Evolutionary conservation across 2,888 invertebrate species (phyloP).

Genomic region (Acronicta alni): DNA sequence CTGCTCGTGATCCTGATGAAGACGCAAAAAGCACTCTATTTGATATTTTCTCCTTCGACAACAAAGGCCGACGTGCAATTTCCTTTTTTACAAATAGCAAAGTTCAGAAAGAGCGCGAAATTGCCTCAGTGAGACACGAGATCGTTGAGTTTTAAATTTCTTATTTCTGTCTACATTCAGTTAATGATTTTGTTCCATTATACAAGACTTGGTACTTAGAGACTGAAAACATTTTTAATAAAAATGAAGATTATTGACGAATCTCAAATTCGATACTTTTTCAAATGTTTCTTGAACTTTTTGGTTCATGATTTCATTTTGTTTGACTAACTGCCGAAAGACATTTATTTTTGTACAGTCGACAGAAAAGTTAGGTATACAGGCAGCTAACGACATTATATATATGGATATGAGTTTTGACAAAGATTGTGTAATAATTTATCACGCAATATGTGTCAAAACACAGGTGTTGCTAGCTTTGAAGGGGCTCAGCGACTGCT

Average conservation of each 20-base stretch:
- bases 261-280: conserved; percentile 18
- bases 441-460: too few species aligned
- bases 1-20: conserved; percentile 57
- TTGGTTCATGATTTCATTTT: conserved; percentile 18
- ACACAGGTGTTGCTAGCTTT: too few species aligned
- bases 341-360: conserved; percentile 9
- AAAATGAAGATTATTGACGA: conserved; percentile 11
- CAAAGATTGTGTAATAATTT: too few species aligned
- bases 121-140: conserved; percentile 43
- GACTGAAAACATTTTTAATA: conserved; percentile 24
- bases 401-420: too few species aligned
- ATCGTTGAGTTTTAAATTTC: conserved; percentile 43
- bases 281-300: conserved; percentile 9
- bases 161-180: conserved; percentile 30
- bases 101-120: conserved; percentile 44
- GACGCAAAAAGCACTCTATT: conserved; percentile 55
- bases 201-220: conserved; percentile 9
- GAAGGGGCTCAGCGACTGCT: too few species aligned
- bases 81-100: conserved; percentile 57
- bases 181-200: conserved; percentile 21
- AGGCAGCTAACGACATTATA: too few species aligned
- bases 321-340: conserved; percentile 14
- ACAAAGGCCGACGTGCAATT: conserved; percentile 48
- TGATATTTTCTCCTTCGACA: conserved; percentile 43
- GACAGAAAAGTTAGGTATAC: too few species aligned